Percentiles rank a stretch among this genome's conserved stretches.
Evolutionary conservation across 2,113 vertebrate species (phyloP).

Genomic region (Rynchops niger): DNA sequence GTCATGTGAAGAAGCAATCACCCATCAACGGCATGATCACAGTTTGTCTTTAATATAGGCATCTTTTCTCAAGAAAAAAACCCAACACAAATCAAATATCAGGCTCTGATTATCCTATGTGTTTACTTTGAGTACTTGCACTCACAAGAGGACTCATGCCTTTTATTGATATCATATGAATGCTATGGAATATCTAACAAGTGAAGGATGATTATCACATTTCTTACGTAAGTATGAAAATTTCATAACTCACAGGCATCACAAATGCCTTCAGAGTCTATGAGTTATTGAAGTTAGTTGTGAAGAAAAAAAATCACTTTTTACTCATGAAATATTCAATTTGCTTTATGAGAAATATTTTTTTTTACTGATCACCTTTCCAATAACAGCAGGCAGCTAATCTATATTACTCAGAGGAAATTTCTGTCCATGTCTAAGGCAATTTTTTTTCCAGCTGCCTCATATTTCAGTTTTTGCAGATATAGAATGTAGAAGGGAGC

Average conservation of each 20-base stretch:
- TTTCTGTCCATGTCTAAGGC: background rate
- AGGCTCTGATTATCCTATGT: background rate
- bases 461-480: background rate
- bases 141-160: background rate
- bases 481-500: background rate
- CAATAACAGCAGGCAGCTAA: background rate
- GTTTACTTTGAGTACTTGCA: background rate
- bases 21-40: background rate
- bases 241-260: background rate
- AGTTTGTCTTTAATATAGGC: background rate
- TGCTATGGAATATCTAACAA: background rate
- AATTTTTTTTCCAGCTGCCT: background rate
- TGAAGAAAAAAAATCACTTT: background rate
- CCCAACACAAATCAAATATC: background rate
- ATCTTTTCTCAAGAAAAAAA: background rate
- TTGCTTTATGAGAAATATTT: background rate
- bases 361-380: background rate
- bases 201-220: background rate
- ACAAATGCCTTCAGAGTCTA: background rate
- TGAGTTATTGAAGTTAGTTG: background rate
- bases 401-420: background rate
- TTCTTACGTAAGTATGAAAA: background rate
- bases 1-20: background rate
- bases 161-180: background rate
- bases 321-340: background rate